Conservation (phyloP, 1,140 invertebrate genomes). For the Cylas formicarius region DNA sequence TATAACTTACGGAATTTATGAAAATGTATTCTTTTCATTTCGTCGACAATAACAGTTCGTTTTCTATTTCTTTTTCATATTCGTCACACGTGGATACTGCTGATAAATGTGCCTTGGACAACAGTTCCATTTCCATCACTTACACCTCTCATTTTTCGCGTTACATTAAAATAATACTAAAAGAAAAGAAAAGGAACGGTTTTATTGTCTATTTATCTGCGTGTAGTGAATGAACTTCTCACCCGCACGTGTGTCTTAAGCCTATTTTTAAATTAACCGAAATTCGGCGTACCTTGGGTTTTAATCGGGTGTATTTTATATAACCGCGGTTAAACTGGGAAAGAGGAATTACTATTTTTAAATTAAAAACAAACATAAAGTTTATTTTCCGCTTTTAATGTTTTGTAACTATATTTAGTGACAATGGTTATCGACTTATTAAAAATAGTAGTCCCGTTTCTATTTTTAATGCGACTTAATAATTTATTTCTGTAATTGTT, state of each 20-base stretch:
- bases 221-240: constrained; percentile 14
- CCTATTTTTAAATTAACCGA: too few relatives aligned
- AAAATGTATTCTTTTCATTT: constrained; percentile 1
- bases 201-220: too few relatives aligned
- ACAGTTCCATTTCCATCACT: constrained; percentile 9
- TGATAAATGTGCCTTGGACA: constrained; percentile 14
- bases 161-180: too few relatives aligned
- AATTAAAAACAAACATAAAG: constrained; percentile 29
- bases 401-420: constrained; percentile 38
- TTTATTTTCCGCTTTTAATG: constrained; percentile 23
- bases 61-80: background rate
- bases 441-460: constrained; percentile 33
- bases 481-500: constrained; percentile 20
- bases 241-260: background rate
- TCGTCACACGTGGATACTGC: constrained; percentile 16
- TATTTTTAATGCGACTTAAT: constrained; percentile 23
- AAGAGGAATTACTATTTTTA: constrained; percentile 21
- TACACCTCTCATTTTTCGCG: too few relatives aligned
- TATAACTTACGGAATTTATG: constrained; percentile 13
- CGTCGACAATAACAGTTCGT: constrained; percentile 1
- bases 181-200: too few relatives aligned
- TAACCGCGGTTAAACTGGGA: background rate
- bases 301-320: background rate
- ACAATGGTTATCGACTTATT: constrained; percentile 36
- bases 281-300: background rate